Base-by-base conservation (phyloP, 2,797 vertebrate genomes). In the Pantherophis alleghaniensis region DNA sequence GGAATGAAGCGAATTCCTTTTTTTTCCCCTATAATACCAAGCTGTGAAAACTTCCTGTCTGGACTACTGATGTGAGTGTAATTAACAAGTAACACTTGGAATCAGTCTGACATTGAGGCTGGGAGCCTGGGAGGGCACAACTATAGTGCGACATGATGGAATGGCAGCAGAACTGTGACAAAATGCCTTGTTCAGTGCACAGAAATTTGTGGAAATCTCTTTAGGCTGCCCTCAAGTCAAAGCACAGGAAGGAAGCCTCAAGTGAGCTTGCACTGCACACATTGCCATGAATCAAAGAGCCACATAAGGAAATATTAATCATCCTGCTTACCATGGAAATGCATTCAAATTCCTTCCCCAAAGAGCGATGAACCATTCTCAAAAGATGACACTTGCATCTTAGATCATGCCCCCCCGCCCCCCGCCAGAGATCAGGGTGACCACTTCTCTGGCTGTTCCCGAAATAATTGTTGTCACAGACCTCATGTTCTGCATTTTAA, bases 81-180 rank as follows among this genome's bases (percentile, higher is more conserved):
- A 95, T 92, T 95, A 92, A 95, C 60, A 94, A 95, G 37, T 74
- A 93, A 91, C 89, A 93, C 57, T 94, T 91, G 88, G 53, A 92
- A 90, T 12, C 5, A 16, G 0, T 0, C 12, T 69, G 91, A 91
- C 90, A 91, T 0, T 0, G n/a, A 61, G 83, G 61, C 53, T 91
- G 91, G 74, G 88, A 7, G 32, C 2, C 16, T 83, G 47, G 7
- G 66, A 22, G 26, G 5, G 47, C 28, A 11, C 1, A 37, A 14
- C 4, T 53, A 83, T 53, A 94, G 53, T 63, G 7, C 2, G n/a
- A 18, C 6, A 32, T 14, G 89, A 92, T 57, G 4, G 47, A 89
- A 1, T 0, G 0, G 32, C 20, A 61, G 55, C 91, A 94, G 87
- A 61, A 56, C 86, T 0, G 0, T 16, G 87, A 90, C 86, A 57